phyloP scores from a whole-genome alignment of 53 echinoderm and acorn worm species.

The Echinometra lucunter region DNA sequence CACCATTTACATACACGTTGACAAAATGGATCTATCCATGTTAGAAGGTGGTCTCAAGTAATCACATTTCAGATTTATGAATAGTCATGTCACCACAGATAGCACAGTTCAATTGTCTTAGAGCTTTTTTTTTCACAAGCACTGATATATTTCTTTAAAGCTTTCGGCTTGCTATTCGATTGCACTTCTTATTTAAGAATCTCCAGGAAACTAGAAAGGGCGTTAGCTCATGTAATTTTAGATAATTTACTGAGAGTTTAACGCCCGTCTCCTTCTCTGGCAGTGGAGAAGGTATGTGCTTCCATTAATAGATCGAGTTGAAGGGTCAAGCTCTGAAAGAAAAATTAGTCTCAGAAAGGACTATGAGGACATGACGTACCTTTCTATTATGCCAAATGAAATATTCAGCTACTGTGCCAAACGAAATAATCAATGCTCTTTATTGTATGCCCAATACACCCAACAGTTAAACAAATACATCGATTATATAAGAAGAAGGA shows the following conservation, averaged over 20 bases:
- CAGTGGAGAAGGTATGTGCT: not conserved
- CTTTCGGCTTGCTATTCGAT: too few relatives aligned
- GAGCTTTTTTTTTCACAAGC: too few relatives aligned
- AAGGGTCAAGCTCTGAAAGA: not conserved
- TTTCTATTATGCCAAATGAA: not conserved
- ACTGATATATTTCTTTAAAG: too few relatives aligned
- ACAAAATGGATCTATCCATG: too few relatives aligned
- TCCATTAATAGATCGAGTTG: not conserved
- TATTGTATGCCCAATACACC: not conserved
- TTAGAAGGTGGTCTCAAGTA: too few relatives aligned
- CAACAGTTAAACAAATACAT: not conserved
- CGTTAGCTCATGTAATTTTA: too few relatives aligned
- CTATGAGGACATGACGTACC: not conserved
- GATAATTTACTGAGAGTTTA: too few relatives aligned
- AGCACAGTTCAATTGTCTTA: too few relatives aligned
- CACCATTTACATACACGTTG: too few relatives aligned
- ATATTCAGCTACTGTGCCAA: not conserved
- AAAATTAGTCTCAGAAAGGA: not conserved
- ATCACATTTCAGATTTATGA: too few relatives aligned
- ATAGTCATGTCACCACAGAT: too few relatives aligned
- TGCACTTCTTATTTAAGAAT: too few relatives aligned
- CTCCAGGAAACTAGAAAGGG: not conserved
- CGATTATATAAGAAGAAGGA: conserved; percentile 7
- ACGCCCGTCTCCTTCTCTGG: not conserved
- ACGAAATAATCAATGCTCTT: not conserved